Base-by-base conservation (phyloP, 2,113 vertebrate genomes). In the Petaurus breviceps region DNA sequence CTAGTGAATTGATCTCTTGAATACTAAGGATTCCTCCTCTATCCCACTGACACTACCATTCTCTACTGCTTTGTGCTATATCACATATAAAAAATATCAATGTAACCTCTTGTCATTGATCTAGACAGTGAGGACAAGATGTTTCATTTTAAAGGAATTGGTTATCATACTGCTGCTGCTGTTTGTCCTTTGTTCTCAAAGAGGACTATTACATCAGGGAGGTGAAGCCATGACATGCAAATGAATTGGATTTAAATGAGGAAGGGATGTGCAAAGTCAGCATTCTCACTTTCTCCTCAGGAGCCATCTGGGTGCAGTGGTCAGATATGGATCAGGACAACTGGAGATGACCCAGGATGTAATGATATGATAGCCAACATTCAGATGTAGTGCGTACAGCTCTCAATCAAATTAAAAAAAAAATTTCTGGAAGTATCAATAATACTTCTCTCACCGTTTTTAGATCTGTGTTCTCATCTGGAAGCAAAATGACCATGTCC, bases 401-500 rank as follows among this genome's bases (percentile, higher is more conserved):
- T 84, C 19, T 77, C 37, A 77, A 77, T 19, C 16, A 16, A 77
- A n/a, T 77, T 77, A 52, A 52, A 52, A 52, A 52, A 52, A 55
- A 68, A 68, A 37, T 77, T 84, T 84, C 68, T 43, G 19, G 16
- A 43, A 43, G 37, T 84, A 84, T 7, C 19, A 22, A 22, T 84
- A 23, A 7, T 22, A n/a, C 26, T 68, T 49, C 0, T 26, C 89
- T 96, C 91, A 98, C 97, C 5, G 3, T 53, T 53, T 50, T 57
- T 93, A 98, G 0, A 3, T 99, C 99, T 1, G 98, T 96, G 0
- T 99, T 98, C 0, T 98, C 91, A 47, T 96, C 96, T 0, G 99
- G 99, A 22, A 99, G 99, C 96, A 99, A 93, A 97, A 99, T 99
- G 96, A 99, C 96, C 99, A 99, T 99, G 93, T 99, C 99, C 90